Conservation (phyloP, 2,113 vertebrate genomes). For the human region GRCh38 chr7:18040001-18040500, state of each 20-base stretch:
- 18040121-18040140: constrained; percentile 13
- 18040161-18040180: not conserved
- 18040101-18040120: constrained; percentile 19
- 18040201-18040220: not conserved
- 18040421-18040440: not conserved
- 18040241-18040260: not conserved
- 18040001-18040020: not conserved
- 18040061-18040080: constrained; percentile 28
- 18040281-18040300: not conserved
- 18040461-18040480: constrained; percentile 5
- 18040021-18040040: not conserved
- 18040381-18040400: constrained; percentile 8
- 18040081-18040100: constrained; percentile 36
- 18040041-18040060: constrained; percentile 41
- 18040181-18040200: not conserved
- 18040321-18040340: constrained; percentile 13
- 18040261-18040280: not conserved
- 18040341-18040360: constrained; percentile 42
- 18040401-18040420: not conserved
- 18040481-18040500: not conserved
- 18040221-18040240: not conserved
- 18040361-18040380: constrained; percentile 7
- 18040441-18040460: not conserved
- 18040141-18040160: constrained; percentile 16
- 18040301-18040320: constrained; percentile 18